phyloP scores from a whole-genome alignment of 2,113 vertebrate species.

The Cebidichthys violaceus region DNA sequence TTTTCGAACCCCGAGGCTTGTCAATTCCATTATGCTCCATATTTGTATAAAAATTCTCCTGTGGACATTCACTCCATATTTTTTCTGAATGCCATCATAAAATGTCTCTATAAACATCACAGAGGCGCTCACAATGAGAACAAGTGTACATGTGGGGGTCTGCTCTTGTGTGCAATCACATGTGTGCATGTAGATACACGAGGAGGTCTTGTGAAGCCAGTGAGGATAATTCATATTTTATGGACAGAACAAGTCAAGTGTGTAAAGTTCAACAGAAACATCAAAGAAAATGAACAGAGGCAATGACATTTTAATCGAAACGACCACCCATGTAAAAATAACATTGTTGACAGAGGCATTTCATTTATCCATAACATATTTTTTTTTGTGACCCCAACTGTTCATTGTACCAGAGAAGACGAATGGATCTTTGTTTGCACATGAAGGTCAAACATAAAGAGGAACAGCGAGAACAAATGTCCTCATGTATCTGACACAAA shows the following conservation, averaged over 20 bases:
- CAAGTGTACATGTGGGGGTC: constrained; percentile 12
- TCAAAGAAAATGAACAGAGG: constrained; percentile 81
- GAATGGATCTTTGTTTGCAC: constrained; percentile 61
- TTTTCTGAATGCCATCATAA: constrained; percentile 20
- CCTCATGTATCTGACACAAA: not conserved
- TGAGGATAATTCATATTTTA: constrained; percentile 79
- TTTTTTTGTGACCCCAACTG: constrained; percentile 51
- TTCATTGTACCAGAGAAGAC: constrained; percentile 64
- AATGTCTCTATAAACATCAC: constrained; percentile 19
- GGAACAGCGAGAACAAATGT: constrained; percentile 15
- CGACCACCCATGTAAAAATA: constrained; percentile 73
- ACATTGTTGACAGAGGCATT: constrained; percentile 75
- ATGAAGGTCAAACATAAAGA: constrained; percentile 71
- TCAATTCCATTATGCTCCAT: not conserved
- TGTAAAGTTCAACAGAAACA: constrained; percentile 86
- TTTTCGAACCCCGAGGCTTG: constrained; percentile 18
- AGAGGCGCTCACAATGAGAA: constrained; percentile 16
- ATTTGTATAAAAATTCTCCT: not conserved
- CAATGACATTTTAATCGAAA: constrained; percentile 85
- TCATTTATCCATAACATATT: constrained; percentile 71
- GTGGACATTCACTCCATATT: not conserved
- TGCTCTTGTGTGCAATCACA: constrained; percentile 36
- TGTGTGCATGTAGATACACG: constrained; percentile 51
- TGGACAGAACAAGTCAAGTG: constrained; percentile 83
- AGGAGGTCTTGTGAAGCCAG: constrained; percentile 54